Base-by-base conservation (phyloP, 2,113 vertebrate species). In the Corvus hawaiiensis region DNA sequence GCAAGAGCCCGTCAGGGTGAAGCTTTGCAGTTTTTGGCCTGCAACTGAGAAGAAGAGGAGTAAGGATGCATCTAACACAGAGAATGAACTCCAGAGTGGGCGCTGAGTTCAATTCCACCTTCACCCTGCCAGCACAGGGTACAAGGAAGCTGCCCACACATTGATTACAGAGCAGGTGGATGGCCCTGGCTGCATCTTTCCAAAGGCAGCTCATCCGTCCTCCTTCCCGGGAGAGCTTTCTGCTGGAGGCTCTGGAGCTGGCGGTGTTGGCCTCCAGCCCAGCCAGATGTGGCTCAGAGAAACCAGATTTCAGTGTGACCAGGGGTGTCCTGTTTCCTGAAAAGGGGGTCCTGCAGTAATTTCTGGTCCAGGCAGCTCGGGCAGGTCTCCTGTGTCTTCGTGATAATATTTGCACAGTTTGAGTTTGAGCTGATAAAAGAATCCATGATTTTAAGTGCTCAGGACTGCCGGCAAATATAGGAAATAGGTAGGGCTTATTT, bases 341-440 rank as follows among this genome's bases (percentile, higher is more conserved):
- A 43, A n/a, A 0, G 1, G 43, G 39, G 0, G 1, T 28, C 51
- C 33, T 21, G 10, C 46, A 2, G 19, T 35, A 7, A 17, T 26
- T 84, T 4, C 41, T 37, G 63, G 13, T 10, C 37, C 41, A 23
- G 3, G 3, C 44, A 35, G n/a, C 37, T 66, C 66, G 43, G 30
- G 33, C 55, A 24, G 12, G 13, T 46, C 93, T 69, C 56, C 77
- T 44, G 52, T 13, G 22, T 16, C 74, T 69, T 11, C 1, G 9
- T 30, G 78, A 84, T 44, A 76, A 72, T 21, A 54, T 49, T 26
- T 49, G 21, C 49, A 49, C 2, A 2, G n/a, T 49, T 83, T 43
- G 39, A 13, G n/a, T 4, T 69, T 27, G n/a, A 58, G 21, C 48
- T 67, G 72, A 51, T 85, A 86, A 90, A 83, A 73, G 63, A 73